Evolutionary conservation across 2,113 vertebrate species (phyloP).

Genomic region (Xenopus borealis): DNA sequence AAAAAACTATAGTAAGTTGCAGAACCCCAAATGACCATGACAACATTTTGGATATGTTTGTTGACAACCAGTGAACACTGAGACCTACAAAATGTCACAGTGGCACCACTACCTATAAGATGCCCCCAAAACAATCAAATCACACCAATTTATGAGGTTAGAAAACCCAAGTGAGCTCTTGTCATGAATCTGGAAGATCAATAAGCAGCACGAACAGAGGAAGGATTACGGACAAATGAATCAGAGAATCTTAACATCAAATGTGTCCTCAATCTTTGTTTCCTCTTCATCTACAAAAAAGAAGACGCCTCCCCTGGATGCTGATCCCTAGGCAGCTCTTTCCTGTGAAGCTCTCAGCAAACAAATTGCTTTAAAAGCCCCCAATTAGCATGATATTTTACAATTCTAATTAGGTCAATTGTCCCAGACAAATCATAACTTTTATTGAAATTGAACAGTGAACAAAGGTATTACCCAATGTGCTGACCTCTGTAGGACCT

Average conservation of each 20-base stretch:
- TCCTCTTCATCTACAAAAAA: conserved; percentile 40
- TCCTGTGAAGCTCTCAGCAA: conserved; percentile 36
- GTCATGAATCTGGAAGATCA: conserved; percentile 43
- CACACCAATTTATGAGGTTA: conserved; percentile 12
- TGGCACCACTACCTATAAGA: not conserved
- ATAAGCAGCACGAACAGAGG: conserved; percentile 36
- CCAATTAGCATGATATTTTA: conserved; percentile 32
- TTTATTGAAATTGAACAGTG: not conserved
- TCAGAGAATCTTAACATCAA: conserved; percentile 45
- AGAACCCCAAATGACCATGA: no score
- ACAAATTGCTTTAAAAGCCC: conserved; percentile 43
- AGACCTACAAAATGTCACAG: not conserved
- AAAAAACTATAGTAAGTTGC: no score
- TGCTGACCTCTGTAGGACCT: no score
- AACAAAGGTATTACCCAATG: not conserved
- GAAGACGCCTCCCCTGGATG: conserved; percentile 33
- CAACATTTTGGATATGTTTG: no score
- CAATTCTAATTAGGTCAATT: conserved; percentile 30
- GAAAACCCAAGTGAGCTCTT: conserved; percentile 42
- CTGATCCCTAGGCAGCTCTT: conserved; percentile 23
- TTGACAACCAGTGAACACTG: no score
- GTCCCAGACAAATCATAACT: not conserved
- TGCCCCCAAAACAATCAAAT: not conserved
- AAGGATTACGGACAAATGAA: conserved; percentile 43
- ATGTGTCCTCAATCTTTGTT: conserved; percentile 46